phyloP scores from a whole-genome alignment of 2,113 vertebrate genomes.

The Halcyon malimbica region DNA sequence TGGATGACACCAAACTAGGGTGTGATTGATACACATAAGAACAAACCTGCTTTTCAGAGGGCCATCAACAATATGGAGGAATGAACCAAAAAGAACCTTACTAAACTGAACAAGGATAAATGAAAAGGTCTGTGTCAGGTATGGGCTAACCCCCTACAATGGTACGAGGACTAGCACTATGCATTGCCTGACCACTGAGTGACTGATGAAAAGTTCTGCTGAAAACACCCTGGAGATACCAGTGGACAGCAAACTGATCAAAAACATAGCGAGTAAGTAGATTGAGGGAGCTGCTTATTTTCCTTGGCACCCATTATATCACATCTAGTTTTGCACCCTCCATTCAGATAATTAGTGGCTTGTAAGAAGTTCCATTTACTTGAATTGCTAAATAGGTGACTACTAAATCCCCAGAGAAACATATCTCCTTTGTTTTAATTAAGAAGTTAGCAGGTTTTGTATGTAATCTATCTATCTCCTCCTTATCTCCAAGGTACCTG shows the following conservation, averaged over 20 bases:
- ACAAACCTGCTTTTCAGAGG: background rate
- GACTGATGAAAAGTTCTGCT: background rate
- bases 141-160: rapidly evolving
- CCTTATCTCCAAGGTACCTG: background rate
- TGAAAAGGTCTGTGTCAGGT: background rate
- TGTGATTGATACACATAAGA: background rate
- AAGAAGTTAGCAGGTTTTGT: background rate
- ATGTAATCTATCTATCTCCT: background rate
- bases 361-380: background rate
- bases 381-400: background rate
- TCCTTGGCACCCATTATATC: background rate
- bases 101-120: background rate
- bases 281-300: background rate
- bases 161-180: background rate
- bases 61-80: background rate
- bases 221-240: background rate
- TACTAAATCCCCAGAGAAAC: background rate
- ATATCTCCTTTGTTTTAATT: background rate
- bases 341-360: background rate
- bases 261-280: background rate
- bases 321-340: background rate
- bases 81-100: background rate
- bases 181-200: background rate
- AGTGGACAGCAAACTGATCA: background rate
- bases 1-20: background rate